These are phyloP conservation scores for Drosophila mercatorum DNA, from an alignment of 2,888 invertebrate species.

Conservation along the genomic window DNA sequence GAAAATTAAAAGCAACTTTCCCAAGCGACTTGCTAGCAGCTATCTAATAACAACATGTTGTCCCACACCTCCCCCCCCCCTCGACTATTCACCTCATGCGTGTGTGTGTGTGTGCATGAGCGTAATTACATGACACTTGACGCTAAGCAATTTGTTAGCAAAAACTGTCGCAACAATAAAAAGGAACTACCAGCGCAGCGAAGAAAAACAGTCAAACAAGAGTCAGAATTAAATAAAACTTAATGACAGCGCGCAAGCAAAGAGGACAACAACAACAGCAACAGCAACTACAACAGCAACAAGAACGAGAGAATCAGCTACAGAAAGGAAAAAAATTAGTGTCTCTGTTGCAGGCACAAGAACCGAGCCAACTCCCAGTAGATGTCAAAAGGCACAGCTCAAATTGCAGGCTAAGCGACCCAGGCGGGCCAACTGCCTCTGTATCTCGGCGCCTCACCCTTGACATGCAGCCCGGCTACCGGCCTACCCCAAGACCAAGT, in stretches of 20 bases:
- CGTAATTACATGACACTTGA: conserved; percentile 84
- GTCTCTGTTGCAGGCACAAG: conserved; percentile 18
- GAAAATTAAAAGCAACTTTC: conserved; percentile 79
- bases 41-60: conserved; percentile 79
- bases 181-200: conserved; percentile 57
- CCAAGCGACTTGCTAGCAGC: conserved; percentile 74
- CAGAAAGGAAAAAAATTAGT: conserved; percentile 12
- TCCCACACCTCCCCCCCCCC: conserved; percentile 9
- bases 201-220: conserved; percentile 65
- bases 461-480: conserved; percentile 36
- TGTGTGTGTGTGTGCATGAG: conserved; percentile 28
- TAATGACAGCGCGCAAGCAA: conserved; percentile 70
- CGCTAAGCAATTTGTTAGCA: conserved; percentile 84
- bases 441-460: conserved; percentile 1
- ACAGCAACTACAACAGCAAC: not conserved
- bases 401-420: conserved; percentile 56
- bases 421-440: not conserved
- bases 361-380: conserved; percentile 44
- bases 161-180: conserved; percentile 80
- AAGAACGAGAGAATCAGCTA: not conserved
- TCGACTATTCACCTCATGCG: conserved; percentile 20
- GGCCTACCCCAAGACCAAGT: conserved; percentile 48
- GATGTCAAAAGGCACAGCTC: conserved; percentile 54
- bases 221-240: conserved; percentile 81
- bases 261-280: conserved; percentile 1